Base-by-base conservation (phyloP, 2,888 invertebrate species). In the Volucella inflata region DNA sequence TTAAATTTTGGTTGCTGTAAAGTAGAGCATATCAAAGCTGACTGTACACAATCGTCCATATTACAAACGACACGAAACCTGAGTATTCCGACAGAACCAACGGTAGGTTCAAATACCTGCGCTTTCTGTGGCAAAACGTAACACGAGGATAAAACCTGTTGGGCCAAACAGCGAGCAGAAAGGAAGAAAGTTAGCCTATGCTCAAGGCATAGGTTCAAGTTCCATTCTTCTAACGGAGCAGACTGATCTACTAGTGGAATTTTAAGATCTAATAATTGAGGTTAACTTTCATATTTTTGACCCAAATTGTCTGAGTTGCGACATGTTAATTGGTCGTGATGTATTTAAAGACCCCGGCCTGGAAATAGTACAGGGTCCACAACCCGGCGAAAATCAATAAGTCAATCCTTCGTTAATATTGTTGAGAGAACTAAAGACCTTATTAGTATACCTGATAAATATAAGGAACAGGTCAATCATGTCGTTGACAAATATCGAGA, bases 221-320 rank as follows among this genome's bases (percentile, higher is more conserved):
- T 40, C 72, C 12, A 51, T 75, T 11, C 40, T 76, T 11, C 42
- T 76, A 12, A 76, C 76, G 3, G 57, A 76, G 38, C 16, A 67
- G 42, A 59, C 50, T 12, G 40, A 67, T 42, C 50, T 59, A 42
- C 21, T 76, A 17, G 67, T 75, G 16, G 75, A 75, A 12, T 75
- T 75, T 21, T 59, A 76, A n/a, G 59, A 59, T 10, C 8, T 76
- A 2, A 44, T 59, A 8, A 51, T 67, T 8, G 76, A 77, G 38
- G 46, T 68, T 8, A 53, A 40, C 9, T 44, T 60, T 46, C 59
- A 59, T 16, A 51, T 76, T 14, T 68, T 68, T 50, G 60, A 40
- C 21, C 3, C 59, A 14, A 51, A 57, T 16, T 51, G 51, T 21
- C 30, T 67, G 14, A 76, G n/a, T 40, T 50, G 17, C 42, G 76